These are phyloP conservation scores for Teleogryllus occipitalis DNA, from an alignment of 1,140 invertebrate genomes.

Conservation along the genomic window DNA sequence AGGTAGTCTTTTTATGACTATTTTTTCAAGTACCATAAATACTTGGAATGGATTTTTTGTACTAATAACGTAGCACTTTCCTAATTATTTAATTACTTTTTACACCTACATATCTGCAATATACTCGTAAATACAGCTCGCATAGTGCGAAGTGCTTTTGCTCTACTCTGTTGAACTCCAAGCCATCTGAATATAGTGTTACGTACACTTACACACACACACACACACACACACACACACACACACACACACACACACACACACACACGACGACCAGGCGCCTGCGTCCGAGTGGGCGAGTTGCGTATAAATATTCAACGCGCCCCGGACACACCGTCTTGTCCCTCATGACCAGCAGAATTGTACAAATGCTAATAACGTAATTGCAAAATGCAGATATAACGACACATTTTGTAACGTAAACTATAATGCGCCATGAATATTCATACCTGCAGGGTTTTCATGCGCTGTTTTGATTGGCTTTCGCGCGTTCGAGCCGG, in stretches of 20 bases:
- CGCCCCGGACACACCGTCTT: background rate
- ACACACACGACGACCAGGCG: background rate
- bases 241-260: background rate
- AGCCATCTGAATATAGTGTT: no score
- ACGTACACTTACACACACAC: background rate
- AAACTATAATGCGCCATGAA: background rate
- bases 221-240: background rate
- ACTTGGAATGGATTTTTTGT: no score
- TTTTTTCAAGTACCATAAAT: no score
- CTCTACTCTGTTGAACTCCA: no score
- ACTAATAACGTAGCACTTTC: no score
- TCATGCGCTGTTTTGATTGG: background rate
- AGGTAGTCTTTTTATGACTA: no score
- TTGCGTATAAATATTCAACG: background rate
- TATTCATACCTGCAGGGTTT: background rate
- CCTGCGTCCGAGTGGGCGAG: background rate
- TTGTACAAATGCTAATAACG: slow-evolving; percentile 5
- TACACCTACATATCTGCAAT: no score
- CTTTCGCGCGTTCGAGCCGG: background rate
- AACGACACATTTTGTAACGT: slow-evolving; percentile 1
- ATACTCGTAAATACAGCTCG: no score
- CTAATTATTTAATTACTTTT: no score
- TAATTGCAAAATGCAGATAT: background rate
- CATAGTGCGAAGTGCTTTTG: no score
- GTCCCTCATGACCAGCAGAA: background rate